Percentiles rank a stretch among this genome's conserved stretches.
Conservation (phyloP, 2,888 invertebrate genomes). For the Linyphia triangularis region DNA sequence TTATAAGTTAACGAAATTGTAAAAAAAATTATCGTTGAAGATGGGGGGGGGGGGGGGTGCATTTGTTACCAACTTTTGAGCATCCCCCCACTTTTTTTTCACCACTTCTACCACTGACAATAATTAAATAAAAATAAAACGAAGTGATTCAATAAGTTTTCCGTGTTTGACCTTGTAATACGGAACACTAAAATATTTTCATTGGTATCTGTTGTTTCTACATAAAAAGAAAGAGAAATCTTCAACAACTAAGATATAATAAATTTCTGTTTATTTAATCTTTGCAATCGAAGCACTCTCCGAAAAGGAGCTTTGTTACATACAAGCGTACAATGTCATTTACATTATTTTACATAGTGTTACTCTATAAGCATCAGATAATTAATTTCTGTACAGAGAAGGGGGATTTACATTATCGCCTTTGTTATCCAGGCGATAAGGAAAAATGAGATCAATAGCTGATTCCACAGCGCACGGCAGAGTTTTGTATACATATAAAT, state of each 20-base stretch:
- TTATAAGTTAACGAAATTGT: too few relatives aligned
- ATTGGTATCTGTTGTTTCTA: too few relatives aligned
- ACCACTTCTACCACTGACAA: too few relatives aligned
- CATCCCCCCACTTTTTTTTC: too few relatives aligned
- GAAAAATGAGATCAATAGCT: conserved; percentile 68
- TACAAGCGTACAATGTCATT: not conserved
- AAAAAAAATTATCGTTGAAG: too few relatives aligned
- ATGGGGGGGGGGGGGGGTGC: too few relatives aligned
- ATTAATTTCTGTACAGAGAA: not conserved
- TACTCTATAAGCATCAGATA: not conserved
- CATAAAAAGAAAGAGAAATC: not conserved
- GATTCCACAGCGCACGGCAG: conserved; percentile 44
- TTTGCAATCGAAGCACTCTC: not conserved
- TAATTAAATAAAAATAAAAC: too few relatives aligned
- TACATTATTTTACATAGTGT: not conserved
- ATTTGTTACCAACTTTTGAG: too few relatives aligned
- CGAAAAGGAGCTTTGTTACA: not conserved
- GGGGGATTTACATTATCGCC: not conserved
- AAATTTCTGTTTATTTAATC: not conserved
- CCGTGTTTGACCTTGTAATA: too few relatives aligned
- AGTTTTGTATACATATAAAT: not conserved
- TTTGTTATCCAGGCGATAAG: conserved; percentile 5
- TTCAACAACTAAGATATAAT: not conserved
- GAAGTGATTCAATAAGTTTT: too few relatives aligned
- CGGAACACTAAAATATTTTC: too few relatives aligned